phyloP scores from a whole-genome alignment of 2,113 vertebrate species.

The Brienomyrus longianalis region DNA sequence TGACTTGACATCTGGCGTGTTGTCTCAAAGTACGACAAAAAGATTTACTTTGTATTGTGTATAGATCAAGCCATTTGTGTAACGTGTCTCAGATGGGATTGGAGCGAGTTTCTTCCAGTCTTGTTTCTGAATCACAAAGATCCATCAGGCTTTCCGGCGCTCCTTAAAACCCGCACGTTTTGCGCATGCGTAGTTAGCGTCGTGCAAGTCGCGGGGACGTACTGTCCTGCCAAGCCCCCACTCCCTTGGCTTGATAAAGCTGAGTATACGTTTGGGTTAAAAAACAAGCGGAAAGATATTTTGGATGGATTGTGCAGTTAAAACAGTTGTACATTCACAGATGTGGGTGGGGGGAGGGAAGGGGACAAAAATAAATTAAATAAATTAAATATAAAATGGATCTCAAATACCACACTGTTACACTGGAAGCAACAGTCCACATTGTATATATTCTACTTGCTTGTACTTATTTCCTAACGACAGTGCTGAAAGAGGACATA shows the following conservation, averaged over 20 bases:
- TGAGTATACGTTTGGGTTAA: background rate
- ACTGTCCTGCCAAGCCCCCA: background rate
- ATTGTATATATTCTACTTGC: slow-evolving; percentile 22
- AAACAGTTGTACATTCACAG: slow-evolving; percentile 38
- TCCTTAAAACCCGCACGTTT: background rate
- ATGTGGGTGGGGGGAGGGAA: slow-evolving; percentile 28
- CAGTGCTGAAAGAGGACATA: slow-evolving; percentile 19
- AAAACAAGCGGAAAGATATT: background rate
- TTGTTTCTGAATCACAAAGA: background rate
- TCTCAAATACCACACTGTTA: slow-evolving; percentile 27
- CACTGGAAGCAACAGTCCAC: slow-evolving; percentile 30
- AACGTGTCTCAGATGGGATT: background rate
- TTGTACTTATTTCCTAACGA: slow-evolving; percentile 9
- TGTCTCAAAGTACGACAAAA: background rate
- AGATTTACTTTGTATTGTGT: background rate
- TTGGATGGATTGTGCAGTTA: background rate
- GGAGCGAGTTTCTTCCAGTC: background rate
- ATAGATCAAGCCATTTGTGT: background rate
- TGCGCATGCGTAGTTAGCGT: background rate
- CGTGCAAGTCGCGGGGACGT: background rate
- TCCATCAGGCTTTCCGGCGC: background rate
- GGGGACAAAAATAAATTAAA: slow-evolving; percentile 50
- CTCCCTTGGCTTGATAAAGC: background rate
- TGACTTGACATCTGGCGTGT: background rate
- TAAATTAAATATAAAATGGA: slow-evolving; percentile 49